Percentiles rank a stretch among this genome's conserved stretches.
Evolutionary conservation across 2,888 invertebrate genomes (phyloP).

Genomic region (Sabatieria punctata): DNA sequence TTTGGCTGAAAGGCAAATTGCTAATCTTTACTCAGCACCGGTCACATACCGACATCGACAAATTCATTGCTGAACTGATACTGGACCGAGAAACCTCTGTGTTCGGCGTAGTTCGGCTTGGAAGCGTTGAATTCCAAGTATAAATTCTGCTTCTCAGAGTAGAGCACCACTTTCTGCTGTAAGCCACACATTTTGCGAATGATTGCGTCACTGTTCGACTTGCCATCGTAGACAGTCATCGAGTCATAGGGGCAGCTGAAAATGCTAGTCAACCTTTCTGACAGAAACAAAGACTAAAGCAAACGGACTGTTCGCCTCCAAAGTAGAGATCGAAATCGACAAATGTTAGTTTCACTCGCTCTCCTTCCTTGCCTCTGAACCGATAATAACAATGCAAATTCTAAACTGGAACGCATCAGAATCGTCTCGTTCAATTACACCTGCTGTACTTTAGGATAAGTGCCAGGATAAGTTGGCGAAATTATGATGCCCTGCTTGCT

Average conservation of each 20-base stretch:
- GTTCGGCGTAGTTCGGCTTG: conserved; percentile 74
- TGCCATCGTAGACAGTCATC: conserved; percentile 88
- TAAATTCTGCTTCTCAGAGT: conserved; percentile 18
- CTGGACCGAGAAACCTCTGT: conserved; percentile 69
- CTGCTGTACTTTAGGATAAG: conserved; percentile 53
- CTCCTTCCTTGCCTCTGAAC: conserved; percentile 70
- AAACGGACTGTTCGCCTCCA: conserved; percentile 89
- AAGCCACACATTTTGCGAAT: conserved; percentile 28
- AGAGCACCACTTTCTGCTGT: conserved; percentile 26
- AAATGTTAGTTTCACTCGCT: conserved; percentile 83
- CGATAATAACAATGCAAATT: conserved; percentile 39
- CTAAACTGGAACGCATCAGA: conserved; percentile 11
- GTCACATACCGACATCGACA: conserved; percentile 67
- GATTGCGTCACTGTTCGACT: conserved; percentile 58
- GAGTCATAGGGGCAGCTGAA: conserved; percentile 93
- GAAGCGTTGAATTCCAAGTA: conserved; percentile 28
- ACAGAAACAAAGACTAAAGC: conserved; percentile 5
- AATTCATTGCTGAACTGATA: conserved; percentile 97
- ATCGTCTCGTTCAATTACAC: neutral
- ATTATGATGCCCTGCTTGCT: conserved; percentile 57
- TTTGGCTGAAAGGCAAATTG: neutral
- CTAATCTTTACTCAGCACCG: too few species aligned
- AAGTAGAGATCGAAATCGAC: conserved; percentile 95
- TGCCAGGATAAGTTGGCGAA: conserved; percentile 95
- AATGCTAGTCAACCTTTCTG: conserved; percentile 13